Percentiles rank a stretch among this genome's conserved stretches.
Conservation (phyloP, 2,113 vertebrate species). For the Paraplagusia blochii region DNA sequence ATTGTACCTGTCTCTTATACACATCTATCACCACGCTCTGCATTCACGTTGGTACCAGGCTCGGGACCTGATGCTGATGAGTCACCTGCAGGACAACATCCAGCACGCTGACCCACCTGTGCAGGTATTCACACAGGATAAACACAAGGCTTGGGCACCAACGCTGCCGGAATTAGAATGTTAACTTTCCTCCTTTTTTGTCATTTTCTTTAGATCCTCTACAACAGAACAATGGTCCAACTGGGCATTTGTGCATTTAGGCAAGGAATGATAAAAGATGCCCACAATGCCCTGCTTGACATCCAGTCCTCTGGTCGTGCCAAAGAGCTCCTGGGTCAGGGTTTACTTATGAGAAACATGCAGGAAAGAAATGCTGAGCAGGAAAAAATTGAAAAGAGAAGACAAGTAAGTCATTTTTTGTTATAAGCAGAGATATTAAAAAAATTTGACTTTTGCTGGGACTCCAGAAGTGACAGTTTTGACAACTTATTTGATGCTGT, state of each 20-base stretch:
- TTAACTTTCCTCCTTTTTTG: neutral
- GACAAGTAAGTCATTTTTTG: constrained; percentile 70
- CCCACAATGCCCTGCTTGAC: constrained; percentile 89
- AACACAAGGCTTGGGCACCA: neutral
- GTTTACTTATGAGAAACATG: constrained; percentile 89
- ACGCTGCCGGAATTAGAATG: too few species aligned
- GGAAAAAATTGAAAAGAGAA: constrained; percentile 90
- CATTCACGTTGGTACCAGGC: constrained; percentile 93
- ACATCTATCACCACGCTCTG: constrained; percentile 92
- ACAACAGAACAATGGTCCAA: constrained; percentile 94
- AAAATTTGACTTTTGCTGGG: too few species aligned
- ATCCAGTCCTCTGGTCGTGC: constrained; percentile 90
- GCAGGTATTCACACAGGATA: constrained; percentile 71
- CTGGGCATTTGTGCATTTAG: constrained; percentile 92
- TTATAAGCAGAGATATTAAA: too few species aligned
- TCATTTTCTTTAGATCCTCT: constrained; percentile 81
- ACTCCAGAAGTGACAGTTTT: too few species aligned
- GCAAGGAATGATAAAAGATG: constrained; percentile 91
- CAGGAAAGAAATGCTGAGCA: constrained; percentile 92
- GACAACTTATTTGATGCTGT: too few species aligned
- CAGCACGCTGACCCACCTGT: constrained; percentile 90
- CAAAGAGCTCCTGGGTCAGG: constrained; percentile 92
- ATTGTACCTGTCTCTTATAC: too few species aligned
- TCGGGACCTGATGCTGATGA: constrained; percentile 92
- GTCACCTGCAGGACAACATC: constrained; percentile 92